Evolutionary conservation across 2,888 invertebrate genomes (phyloP).

Genomic region (Ephialtes manifestator): DNA sequence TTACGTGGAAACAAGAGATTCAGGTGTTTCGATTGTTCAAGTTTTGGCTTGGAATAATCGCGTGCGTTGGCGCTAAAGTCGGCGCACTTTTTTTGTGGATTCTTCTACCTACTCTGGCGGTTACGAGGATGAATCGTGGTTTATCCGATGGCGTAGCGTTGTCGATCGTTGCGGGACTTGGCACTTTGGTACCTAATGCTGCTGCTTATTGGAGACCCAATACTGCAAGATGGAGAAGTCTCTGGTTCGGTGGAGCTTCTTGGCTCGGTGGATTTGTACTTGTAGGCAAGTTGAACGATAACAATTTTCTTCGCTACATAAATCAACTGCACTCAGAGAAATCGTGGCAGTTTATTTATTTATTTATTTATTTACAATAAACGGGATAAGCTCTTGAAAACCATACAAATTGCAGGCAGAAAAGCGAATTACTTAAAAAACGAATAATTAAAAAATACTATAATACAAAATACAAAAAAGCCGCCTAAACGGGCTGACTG

Average conservation of each 20-base stretch:
- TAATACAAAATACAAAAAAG: too few species aligned
- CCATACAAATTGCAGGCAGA: too few species aligned
- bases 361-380: too few species aligned
- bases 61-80: constrained; percentile 73
- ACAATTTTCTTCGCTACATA: neutral
- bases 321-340: too few species aligned
- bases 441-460: too few species aligned
- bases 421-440: too few species aligned
- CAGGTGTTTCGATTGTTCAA: constrained; percentile 68
- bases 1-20: constrained; percentile 75
- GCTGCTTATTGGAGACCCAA: constrained; percentile 74
- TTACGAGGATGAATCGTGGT: constrained; percentile 29
- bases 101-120: constrained; percentile 70
- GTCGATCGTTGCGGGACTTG: constrained; percentile 72
- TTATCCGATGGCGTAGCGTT: constrained; percentile 66
- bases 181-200: constrained; percentile 73
- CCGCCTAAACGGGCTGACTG: too few species aligned
- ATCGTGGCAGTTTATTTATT: too few species aligned
- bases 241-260: constrained; percentile 76
- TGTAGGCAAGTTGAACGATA: constrained; percentile 68
- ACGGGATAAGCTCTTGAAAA: too few species aligned
- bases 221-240: constrained; percentile 73
- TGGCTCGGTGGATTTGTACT: constrained; percentile 75
- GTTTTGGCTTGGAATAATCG: constrained; percentile 75
- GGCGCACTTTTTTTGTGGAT: constrained; percentile 75